Evolutionary conservation across 2,888 invertebrate species (phyloP), one percentile per base, ranked within the genome.

Genomic region (Phengaris alcon): DNA sequence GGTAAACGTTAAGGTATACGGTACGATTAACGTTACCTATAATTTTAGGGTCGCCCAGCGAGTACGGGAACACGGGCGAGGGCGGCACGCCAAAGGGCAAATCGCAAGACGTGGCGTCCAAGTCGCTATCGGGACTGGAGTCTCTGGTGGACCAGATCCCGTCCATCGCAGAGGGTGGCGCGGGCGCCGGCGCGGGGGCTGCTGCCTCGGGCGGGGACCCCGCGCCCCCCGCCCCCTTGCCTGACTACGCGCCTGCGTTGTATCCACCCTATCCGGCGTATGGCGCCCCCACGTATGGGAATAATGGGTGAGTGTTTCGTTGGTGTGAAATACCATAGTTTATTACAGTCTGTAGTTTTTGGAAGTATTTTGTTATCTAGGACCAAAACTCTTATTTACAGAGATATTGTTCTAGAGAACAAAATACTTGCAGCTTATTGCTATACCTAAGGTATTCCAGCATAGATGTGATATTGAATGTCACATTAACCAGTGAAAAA

Each of bases 121-220:
- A 97, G 87, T 97, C 97, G 82, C 93, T 97, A 73, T 97, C 97
- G 22, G 98, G 97, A 35, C 94, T 98, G 72, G 97, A 98, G 89
- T 97, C 97, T 68, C 94, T 98, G 73, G 97, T 98, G 79, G 97
- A 98, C 92, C 98, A 98, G 94, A 98, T 98, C 89, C 98, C 97
- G 74, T 96, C 97, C 82, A 97, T 97, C 88, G 96, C 96, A 76
- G 97, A 97, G 82, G 96, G 80, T 70, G 81, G 78, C 52, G 82
- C 81, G 80, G 77, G 77, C 72, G 83, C 77, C 35, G 81, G 76
- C 75, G 82, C 78, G 72, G 82, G 78, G 94, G 76, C 94, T 94
- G 82, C 81, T 80, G 77, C 77, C 75, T 82, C 78, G 64, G 81
- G 77, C 74, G 82, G 80, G 57, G 82, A 77, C 76, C 79, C 77